Evolutionary conservation across 2,888 invertebrate species (phyloP).

Genomic region (Pardosa pseudoannulata): DNA sequence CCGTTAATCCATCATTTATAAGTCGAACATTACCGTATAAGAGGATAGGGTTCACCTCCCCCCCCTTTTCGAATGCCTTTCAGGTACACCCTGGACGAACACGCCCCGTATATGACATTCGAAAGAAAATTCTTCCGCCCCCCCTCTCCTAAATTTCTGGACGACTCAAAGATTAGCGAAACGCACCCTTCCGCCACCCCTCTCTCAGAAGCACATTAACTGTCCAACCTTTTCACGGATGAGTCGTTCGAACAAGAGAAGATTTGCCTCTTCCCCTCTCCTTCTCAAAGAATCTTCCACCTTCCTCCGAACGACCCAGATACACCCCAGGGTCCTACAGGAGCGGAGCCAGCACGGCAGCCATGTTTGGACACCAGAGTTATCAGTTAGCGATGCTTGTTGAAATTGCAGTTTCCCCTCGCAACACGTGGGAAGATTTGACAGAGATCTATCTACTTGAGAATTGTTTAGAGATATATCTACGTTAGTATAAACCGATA

Average conservation of each 20-base stretch:
- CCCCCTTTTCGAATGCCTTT: background rate
- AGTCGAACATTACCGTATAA: background rate
- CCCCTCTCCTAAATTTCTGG: background rate
- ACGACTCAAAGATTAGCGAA: slow-evolving; percentile 1
- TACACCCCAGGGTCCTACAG: background rate
- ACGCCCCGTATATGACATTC: slow-evolving; percentile 9
- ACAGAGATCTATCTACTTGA: too few relatives aligned
- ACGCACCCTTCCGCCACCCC: background rate
- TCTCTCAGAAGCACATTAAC: slow-evolving; percentile 8
- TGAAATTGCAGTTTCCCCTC: too few relatives aligned
- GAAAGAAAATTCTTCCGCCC: background rate
- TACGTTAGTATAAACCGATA: too few relatives aligned
- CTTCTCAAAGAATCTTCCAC: background rate
- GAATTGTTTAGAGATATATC: too few relatives aligned
- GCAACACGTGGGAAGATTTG: too few relatives aligned
- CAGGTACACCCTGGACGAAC: background rate
- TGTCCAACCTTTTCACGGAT: slow-evolving; percentile 9
- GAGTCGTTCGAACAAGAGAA: background rate
- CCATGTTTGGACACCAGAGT: too few relatives aligned
- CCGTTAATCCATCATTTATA: background rate
- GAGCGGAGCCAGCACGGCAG: too few relatives aligned
- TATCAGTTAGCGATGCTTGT: too few relatives aligned
- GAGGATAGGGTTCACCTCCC: background rate
- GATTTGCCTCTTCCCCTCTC: background rate
- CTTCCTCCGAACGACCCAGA: background rate